Evolutionary conservation across 2,113 vertebrate species (phyloP).

Genomic region (Laterallus jamaicensis): DNA sequence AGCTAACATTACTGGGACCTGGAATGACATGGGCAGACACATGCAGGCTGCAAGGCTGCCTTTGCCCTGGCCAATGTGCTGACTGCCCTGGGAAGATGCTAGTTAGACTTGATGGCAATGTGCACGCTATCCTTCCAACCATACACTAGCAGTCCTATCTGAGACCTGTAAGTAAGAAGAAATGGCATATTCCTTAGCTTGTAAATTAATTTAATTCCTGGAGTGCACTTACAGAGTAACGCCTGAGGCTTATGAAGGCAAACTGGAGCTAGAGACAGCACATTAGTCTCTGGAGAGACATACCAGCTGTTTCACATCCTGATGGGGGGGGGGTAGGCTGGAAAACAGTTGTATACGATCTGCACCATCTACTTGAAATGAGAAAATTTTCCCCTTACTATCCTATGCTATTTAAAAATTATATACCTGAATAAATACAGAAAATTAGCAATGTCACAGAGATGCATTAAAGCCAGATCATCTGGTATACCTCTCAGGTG

Average conservation of each 20-base stretch:
- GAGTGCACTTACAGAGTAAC: slow-evolving; percentile 45
- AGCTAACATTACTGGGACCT: background rate
- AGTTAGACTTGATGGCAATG: background rate
- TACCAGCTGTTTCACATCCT: slow-evolving; percentile 9
- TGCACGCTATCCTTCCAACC: background rate
- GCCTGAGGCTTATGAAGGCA: slow-evolving; percentile 35
- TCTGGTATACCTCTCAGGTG: background rate
- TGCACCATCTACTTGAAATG: background rate
- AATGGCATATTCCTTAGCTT: slow-evolving; percentile 18
- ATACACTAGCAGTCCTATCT: slow-evolving; percentile 20
- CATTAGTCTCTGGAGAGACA: slow-evolving; percentile 30
- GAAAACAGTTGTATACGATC: background rate
- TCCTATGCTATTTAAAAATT: background rate
- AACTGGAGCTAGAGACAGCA: slow-evolving; percentile 26
- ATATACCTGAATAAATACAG: background rate
- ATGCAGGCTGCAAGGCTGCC: background rate
- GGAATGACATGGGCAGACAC: background rate
- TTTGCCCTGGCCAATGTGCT: background rate
- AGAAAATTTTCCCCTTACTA: background rate
- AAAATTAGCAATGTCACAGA: background rate
- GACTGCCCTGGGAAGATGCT: background rate
- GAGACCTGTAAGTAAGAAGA: slow-evolving; percentile 40
- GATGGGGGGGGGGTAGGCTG: background rate
- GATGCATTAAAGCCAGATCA: background rate
- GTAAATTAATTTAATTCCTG: slow-evolving; percentile 64